Conservation (phyloP, 2,888 invertebrate genomes). For the Lasioglossum pauxillum region DNA sequence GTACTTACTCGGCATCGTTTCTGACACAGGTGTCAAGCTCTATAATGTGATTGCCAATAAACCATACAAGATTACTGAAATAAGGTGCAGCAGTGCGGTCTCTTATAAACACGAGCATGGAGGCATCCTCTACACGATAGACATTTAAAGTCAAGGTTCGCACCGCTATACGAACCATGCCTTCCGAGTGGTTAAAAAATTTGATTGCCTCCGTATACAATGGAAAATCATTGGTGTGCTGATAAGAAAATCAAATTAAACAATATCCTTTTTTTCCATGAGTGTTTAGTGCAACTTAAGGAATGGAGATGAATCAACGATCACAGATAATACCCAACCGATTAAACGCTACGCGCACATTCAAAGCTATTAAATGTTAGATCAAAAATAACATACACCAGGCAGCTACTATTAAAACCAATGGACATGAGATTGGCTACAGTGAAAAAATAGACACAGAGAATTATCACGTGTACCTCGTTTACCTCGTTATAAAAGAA, state of each 20-base stretch:
- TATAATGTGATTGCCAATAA: constrained; percentile 98
- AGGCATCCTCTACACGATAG: constrained; percentile 96
- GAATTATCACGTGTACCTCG: constrained; percentile 73
- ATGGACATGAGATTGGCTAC: constrained; percentile 49
- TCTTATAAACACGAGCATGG: constrained; percentile 97
- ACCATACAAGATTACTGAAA: constrained; percentile 99
- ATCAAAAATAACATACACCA: constrained; percentile 3
- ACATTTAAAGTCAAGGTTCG: constrained; percentile 98
- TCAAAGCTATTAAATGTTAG: constrained; percentile 22
- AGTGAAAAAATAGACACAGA: constrained; percentile 62
- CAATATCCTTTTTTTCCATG: constrained; percentile 36
- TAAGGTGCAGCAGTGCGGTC: constrained; percentile 99
- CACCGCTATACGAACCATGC: constrained; percentile 99
- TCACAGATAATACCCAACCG: constrained; percentile 11
- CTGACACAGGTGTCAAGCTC: constrained; percentile 97
- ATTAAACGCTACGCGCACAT: constrained; percentile 12
- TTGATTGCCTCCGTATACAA: constrained; percentile 99
- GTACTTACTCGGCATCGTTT: constrained; percentile 96
- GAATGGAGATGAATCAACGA: constrained; percentile 29
- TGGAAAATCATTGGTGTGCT: constrained; percentile 99
- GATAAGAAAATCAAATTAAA: constrained; percentile 63
- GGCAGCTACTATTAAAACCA: constrained; percentile 24
- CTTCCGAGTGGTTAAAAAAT: constrained; percentile 99
- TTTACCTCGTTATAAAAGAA: constrained; percentile 99
- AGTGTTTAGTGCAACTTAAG: constrained; percentile 39